Percentiles rank a stretch among this genome's conserved stretches.
phyloP scores from a whole-genome alignment of 2,888 invertebrate genomes.

The Chymomyza amoena region DNA sequence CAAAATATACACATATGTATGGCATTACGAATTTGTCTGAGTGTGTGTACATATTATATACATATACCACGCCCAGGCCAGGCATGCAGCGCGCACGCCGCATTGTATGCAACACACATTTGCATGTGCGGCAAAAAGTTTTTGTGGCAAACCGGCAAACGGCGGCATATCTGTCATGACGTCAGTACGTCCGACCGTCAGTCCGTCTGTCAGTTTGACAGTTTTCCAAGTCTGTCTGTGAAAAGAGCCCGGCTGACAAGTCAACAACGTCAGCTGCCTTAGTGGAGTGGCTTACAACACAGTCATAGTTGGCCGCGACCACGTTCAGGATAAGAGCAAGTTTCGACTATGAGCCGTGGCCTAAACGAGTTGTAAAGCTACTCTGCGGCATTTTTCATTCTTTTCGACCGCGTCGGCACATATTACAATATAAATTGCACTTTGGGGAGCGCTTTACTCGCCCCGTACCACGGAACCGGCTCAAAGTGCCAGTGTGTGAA shows the following conservation, averaged over 20 bases:
- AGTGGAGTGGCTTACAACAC: background rate
- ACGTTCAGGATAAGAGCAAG: background rate
- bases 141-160: conserved; percentile 7
- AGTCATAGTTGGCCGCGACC: background rate
- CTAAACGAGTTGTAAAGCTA: background rate
- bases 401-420: conserved; percentile 1
- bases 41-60: conserved; percentile 2
- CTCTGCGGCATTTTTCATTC: background rate
- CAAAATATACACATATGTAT: conserved; percentile 10
- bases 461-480: background rate
- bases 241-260: conserved; percentile 44
- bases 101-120: conserved; percentile 38
- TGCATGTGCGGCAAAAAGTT: conserved; percentile 36
- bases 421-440: conserved; percentile 57
- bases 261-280: conserved; percentile 43
- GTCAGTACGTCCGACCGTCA: background rate
- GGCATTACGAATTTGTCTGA: background rate
- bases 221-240: conserved; percentile 14
- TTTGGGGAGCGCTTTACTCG: conserved; percentile 42
- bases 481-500: conserved; percentile 62
- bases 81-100: conserved; percentile 4
- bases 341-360: background rate
- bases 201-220: conserved; percentile 6
- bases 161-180: background rate
- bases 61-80: conserved; percentile 41